Base-by-base conservation (phyloP, 2,888 invertebrate species). In the Bimastos eiseni region DNA sequence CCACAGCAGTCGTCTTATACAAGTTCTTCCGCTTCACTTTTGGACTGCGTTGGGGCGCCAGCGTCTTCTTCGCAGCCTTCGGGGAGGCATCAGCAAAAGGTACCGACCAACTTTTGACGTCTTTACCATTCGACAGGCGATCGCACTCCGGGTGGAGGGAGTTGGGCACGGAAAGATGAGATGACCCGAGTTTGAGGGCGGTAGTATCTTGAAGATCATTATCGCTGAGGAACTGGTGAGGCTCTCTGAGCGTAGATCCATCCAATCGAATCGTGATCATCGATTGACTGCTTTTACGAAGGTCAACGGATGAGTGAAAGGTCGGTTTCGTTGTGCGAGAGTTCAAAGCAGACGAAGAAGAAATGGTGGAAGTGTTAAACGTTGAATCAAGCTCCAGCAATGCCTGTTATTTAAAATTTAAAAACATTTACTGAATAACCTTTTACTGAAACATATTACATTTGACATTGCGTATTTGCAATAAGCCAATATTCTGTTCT, bases 1-100 rank as follows among this genome's bases (percentile, higher is more conserved):
- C 49, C 24, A 13, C 36, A 24, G 17, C 88, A 19, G 41, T 55
- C 44, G 19, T 89, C 34, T 88, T 37, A 17, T 4, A 41, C 30
- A 44, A 36, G n/a, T 34, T 44, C 44, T 90, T 91, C 33, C 90
- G 89, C 70, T 91, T 91, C n/a, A 36, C 15, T 41, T 91, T 91
- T 6, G 91, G 91, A 88, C 91, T 91, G 1, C 88, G 36, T 24
- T n/a, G 5, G 33, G n/a, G 37, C 36, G 37, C 33, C 37, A 37
- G n/a, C 13, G 90, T 36, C 37, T 44, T 38, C 33, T 90, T 90
- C n/a, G 84, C 34, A 36, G 24, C 90, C 19, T 33, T 41, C 15
- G 90, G 34, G 90, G 89, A 34, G 38, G 36, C 38, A n/a, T 70
- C 70, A 8, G 5, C 55, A 30, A 30, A 70, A n/a, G 70, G 70